A percentile compares a stretch with the other conserved stretches of the same genome.
These are phyloP conservation scores for Iselma pallidipennis DNA, from an alignment of 2,888 invertebrate genomes.

Conservation along the genomic window DNA sequence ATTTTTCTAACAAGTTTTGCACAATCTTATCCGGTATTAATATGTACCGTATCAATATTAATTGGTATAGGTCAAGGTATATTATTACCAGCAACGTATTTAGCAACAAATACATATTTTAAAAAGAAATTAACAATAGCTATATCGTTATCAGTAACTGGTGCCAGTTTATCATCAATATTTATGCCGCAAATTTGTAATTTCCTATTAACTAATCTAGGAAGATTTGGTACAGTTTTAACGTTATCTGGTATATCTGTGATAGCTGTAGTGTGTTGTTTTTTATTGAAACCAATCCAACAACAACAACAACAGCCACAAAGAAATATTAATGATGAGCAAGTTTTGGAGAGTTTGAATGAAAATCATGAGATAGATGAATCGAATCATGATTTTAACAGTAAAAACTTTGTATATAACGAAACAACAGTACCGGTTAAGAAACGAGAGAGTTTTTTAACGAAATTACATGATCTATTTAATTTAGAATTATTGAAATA, in stretches of 20 bases:
- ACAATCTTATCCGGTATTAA: conserved; percentile 50
- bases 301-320: conserved; percentile 11
- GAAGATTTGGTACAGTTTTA: conserved; percentile 56
- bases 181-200: conserved; percentile 58
- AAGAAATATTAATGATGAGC: not conserved
- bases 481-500: conserved; percentile 50
- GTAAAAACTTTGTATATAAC: conserved; percentile 35
- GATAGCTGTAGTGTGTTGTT: conserved; percentile 56
- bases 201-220: conserved; percentile 50
- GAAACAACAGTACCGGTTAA: conserved; percentile 42
- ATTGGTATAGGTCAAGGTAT: conserved; percentile 56
- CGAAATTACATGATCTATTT: conserved; percentile 42
- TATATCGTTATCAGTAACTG: conserved; percentile 56
- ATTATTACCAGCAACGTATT: conserved; percentile 54
- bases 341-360: conserved; percentile 8
- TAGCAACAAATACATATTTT: conserved; percentile 59
- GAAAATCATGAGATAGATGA: conserved; percentile 26
- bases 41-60: conserved; percentile 52
- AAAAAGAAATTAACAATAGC: conserved; percentile 57
- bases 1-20: conserved; percentile 54
- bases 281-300: conserved; percentile 56
- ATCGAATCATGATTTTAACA: conserved; percentile 8
- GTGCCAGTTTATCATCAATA: conserved; percentile 57
- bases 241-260: conserved; percentile 57
- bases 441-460: conserved; percentile 25